A percentile compares a stretch with the other conserved stretches of the same genome.
Conservation (phyloP, 2,888 invertebrate species). For the Oeneis ivallda region DNA sequence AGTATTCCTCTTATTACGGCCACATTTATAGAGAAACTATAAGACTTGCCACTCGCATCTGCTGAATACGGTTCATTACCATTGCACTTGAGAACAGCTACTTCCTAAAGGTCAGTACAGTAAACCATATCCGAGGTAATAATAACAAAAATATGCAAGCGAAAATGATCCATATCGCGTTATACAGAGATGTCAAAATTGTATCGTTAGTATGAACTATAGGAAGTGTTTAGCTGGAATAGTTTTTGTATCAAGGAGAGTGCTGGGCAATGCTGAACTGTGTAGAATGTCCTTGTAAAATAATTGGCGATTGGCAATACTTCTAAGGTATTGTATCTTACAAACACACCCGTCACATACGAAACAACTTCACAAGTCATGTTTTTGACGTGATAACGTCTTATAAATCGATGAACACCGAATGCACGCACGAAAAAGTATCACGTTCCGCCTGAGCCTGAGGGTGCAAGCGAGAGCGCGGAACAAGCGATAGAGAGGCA, state of each 20-base stretch:
- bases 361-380: no score
- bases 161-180: conserved; percentile 21
- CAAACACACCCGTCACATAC: no score
- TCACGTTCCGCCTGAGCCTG: no score
- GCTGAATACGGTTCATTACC: conserved; percentile 32
- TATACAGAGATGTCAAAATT: conserved; percentile 22
- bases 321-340: no score
- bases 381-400: no score
- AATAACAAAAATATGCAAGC: conserved; percentile 22
- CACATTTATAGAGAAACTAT: conserved; percentile 14
- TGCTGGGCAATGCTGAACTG: background rate
- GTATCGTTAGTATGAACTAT: background rate
- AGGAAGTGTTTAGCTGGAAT: background rate
- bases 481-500: no score
- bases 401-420: no score
- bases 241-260: conserved; percentile 13
- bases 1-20: background rate
- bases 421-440: no score
- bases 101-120: conserved; percentile 18
- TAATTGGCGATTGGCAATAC: background rate
- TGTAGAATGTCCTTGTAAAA: conserved; percentile 12
- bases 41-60: conserved; percentile 21
- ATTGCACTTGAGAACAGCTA: conserved; percentile 28
- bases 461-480: no score
- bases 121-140: conserved; percentile 16